Evolutionary conservation across 2,888 invertebrate species (phyloP).

Genomic region (Altica lythri): DNA sequence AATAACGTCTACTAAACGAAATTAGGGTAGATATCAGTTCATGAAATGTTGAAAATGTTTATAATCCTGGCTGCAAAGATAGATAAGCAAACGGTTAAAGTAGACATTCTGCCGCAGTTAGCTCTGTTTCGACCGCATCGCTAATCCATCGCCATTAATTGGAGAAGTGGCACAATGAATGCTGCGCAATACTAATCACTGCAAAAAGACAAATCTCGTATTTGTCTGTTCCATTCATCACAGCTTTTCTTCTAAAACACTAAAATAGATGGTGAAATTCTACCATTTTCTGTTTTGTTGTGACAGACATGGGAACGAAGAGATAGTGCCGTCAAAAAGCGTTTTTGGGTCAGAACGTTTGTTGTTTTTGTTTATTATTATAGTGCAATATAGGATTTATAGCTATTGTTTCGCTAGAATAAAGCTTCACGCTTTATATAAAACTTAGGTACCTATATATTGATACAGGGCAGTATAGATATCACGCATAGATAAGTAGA

Average conservation of each 20-base stretch:
- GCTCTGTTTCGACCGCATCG: conserved; percentile 39
- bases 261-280: conserved; percentile 7
- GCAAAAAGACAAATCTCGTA: conserved; percentile 41
- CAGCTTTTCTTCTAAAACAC: conserved; percentile 31
- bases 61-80: conserved; percentile 26
- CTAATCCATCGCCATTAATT: conserved; percentile 45
- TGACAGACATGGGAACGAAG: background rate
- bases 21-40: background rate
- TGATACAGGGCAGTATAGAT: too few relatives aligned
- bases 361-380: conserved; percentile 1
- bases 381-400: background rate
- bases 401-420: background rate
- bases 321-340: conserved; percentile 2
- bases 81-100: conserved; percentile 26
- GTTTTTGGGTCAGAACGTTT: background rate
- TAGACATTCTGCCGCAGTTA: conserved; percentile 32
- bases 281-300: conserved; percentile 4
- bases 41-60: conserved; percentile 10
- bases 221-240: conserved; percentile 37
- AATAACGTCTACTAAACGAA: too few relatives aligned
- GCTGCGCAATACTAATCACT: conserved; percentile 43
- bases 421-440: too few relatives aligned
- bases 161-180: conserved; percentile 35
- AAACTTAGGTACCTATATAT: too few relatives aligned
- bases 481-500: too few relatives aligned